Percentiles rank a stretch among this genome's conserved stretches.
These are phyloP conservation scores for Deilephila porcellus DNA, from an alignment of 2,888 invertebrate genomes.

Conservation along the genomic window DNA sequence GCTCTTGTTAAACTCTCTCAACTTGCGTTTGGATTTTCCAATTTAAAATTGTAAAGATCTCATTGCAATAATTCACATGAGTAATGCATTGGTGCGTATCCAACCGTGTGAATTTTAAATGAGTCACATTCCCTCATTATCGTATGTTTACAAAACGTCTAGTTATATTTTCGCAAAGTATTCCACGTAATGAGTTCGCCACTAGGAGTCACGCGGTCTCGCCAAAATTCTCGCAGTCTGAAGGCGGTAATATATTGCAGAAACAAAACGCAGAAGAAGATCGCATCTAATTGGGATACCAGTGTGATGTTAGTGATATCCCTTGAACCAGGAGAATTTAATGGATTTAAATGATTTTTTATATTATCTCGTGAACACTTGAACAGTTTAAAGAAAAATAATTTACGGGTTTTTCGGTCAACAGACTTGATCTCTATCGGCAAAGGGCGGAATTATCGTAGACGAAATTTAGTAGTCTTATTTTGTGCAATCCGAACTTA, in stretches of 20 bases:
- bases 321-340: background rate
- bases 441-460: too few relatives aligned
- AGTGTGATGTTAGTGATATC: background rate
- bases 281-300: conserved; percentile 3
- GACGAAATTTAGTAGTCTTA: too few relatives aligned
- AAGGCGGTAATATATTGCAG: conserved; percentile 26
- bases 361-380: too few relatives aligned
- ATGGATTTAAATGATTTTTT: background rate
- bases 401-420: too few relatives aligned
- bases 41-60: background rate
- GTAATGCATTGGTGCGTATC: background rate
- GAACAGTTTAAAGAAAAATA: too few relatives aligned
- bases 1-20: background rate
- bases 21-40: background rate
- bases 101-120: conserved; percentile 5
- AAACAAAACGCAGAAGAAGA: conserved; percentile 23
- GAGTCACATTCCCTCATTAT: conserved; percentile 20
- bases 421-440: too few relatives aligned
- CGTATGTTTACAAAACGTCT: conserved; percentile 12
- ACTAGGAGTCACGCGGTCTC: conserved; percentile 24
- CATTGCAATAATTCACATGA: background rate
- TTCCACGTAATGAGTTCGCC: conserved; percentile 22
- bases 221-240: conserved; percentile 22
- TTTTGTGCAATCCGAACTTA: too few relatives aligned
- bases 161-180: conserved; percentile 22